phyloP scores from a whole-genome alignment of 2,888 invertebrate genomes.

The Galerucella pusilla region DNA sequence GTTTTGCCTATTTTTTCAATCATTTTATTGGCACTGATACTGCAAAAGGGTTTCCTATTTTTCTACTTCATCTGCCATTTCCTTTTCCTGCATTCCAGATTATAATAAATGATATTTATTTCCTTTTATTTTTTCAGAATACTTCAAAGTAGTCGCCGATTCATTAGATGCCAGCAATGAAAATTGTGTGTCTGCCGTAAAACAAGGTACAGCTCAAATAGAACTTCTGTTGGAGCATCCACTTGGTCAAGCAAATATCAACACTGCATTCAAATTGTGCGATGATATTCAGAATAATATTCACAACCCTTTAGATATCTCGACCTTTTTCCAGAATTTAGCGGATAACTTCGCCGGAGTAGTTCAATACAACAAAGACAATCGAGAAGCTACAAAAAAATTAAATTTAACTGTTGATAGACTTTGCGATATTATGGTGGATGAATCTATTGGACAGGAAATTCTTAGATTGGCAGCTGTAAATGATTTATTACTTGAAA shows the following conservation, averaged over 20 bases:
- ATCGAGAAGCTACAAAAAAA: conserved; percentile 75
- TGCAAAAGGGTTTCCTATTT: neutral
- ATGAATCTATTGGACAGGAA: conserved; percentile 70
- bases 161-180: conserved; percentile 77
- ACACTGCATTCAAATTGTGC: conserved; percentile 82
- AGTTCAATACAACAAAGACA: conserved; percentile 96
- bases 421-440: conserved; percentile 80
- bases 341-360: conserved; percentile 86
- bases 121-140: conserved; percentile 70
- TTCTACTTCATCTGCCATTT: neutral
- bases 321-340: conserved; percentile 84
- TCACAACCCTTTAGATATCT: conserved; percentile 73
- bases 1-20: too few relatives aligned
- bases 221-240: conserved; percentile 72
- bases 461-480: conserved; percentile 79
- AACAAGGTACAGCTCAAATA: conserved; percentile 53
- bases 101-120: neutral
- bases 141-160: conserved; percentile 82
- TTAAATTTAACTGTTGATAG: conserved; percentile 82
- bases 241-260: conserved; percentile 73
- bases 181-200: conserved; percentile 76
- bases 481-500: conserved; percentile 75
- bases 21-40: too few relatives aligned
- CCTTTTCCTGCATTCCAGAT: neutral
- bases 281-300: conserved; percentile 75